These are phyloP conservation scores for Istiophorus platypterus DNA, from an alignment of 2,113 vertebrate genomes.

Conservation along the genomic window DNA sequence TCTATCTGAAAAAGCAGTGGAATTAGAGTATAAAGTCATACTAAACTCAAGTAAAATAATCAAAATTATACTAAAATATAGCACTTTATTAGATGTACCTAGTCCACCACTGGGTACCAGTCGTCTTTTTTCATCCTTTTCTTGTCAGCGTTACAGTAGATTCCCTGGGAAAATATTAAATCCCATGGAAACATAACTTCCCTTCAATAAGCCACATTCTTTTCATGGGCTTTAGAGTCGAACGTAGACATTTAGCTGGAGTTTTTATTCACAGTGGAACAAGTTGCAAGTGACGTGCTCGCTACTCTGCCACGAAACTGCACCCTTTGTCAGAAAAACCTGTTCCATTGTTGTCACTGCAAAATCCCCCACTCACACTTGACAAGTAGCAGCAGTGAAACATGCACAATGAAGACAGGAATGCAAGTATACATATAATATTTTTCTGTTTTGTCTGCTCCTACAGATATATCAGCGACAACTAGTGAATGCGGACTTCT, in stretches of 20 bases:
- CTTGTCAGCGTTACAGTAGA: neutral
- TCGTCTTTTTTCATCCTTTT: too few relatives aligned
- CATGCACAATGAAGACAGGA: neutral
- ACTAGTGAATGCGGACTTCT: neutral
- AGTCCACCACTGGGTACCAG: neutral
- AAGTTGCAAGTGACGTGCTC: neutral
- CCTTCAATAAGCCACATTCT: neutral
- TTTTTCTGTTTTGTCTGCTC: neutral
- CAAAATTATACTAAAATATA: neutral
- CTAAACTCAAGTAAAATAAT: too few relatives aligned
- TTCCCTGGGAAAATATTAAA: neutral
- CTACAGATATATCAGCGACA: neutral
- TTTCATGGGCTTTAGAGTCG: neutral
- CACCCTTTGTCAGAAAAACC: neutral
- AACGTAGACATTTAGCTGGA: neutral
- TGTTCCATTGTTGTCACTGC: neutral
- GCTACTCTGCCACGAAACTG: neutral
- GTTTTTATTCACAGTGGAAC: constrained; percentile 11
- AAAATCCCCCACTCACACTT: neutral
- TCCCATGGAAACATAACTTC: neutral
- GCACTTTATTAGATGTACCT: neutral
- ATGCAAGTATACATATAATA: neutral
- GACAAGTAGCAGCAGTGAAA: neutral
- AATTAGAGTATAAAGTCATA: too few relatives aligned
- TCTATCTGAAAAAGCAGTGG: too few relatives aligned